phyloP scores from a whole-genome alignment of 2,888 invertebrate genomes.

The Drosophila multiciliata region DNA sequence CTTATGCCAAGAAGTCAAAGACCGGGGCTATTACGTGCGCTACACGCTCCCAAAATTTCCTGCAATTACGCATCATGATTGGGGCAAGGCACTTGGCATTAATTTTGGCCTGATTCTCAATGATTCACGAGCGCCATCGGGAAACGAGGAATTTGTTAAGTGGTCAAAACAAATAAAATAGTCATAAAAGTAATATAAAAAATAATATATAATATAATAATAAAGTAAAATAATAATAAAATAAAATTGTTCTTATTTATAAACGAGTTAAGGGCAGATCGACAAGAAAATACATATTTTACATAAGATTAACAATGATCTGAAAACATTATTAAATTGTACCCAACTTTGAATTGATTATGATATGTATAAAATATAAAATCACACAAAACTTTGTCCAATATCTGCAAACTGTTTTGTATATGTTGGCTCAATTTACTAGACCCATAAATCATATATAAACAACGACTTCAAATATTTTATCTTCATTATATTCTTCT shows the following conservation, averaged over 20 bases:
- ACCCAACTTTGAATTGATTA: too few relatives aligned
- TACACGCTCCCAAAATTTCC: slow-evolving; percentile 70
- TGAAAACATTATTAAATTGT: neutral
- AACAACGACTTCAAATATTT: neutral
- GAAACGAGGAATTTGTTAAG: slow-evolving; percentile 18
- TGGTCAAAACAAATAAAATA: neutral
- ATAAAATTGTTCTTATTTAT: neutral
- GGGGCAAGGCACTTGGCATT: slow-evolving; percentile 11
- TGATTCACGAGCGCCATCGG: slow-evolving; percentile 34
- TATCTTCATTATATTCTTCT: neutral
- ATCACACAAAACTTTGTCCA: neutral
- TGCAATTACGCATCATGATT: slow-evolving; percentile 36
- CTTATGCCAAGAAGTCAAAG: slow-evolving; percentile 52
- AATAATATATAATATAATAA: too few relatives aligned
- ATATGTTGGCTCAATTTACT: neutral
- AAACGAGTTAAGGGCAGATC: neutral
- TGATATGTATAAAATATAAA: too few relatives aligned
- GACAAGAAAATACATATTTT: neutral
- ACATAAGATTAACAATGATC: neutral
- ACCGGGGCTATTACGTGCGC: slow-evolving; percentile 66
- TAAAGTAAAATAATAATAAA: neutral
- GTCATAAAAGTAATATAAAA: neutral
- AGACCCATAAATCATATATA: neutral
- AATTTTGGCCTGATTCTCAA: slow-evolving; percentile 53
- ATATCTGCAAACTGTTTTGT: neutral